phyloP scores from a whole-genome alignment of 1,140 invertebrate genomes.

The Argopecten irradians region DNA sequence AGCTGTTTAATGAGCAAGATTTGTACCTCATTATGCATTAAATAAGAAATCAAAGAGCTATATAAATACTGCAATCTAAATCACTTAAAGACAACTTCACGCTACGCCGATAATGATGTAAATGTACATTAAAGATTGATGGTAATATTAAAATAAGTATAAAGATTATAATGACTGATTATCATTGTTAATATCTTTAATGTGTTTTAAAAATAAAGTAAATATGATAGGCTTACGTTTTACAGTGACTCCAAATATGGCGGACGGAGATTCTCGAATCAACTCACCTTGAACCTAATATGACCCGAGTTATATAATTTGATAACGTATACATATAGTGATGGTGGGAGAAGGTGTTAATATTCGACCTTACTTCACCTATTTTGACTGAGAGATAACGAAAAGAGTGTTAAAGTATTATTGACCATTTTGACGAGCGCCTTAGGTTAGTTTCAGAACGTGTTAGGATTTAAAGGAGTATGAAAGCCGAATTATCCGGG shows the following conservation, averaged over 20 bases:
- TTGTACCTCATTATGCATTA: not conserved
- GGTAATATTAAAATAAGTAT: not conserved
- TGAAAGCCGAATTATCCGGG: too few species aligned
- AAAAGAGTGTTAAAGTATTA: too few species aligned
- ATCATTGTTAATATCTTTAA: not conserved
- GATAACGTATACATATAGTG: too few species aligned
- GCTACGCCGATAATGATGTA: not conserved
- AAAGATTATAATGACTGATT: not conserved
- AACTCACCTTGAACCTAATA: not conserved
- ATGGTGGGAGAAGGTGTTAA: too few species aligned
- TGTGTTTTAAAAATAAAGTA: not conserved
- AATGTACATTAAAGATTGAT: slow-evolving; percentile 9
- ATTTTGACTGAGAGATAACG: too few species aligned
- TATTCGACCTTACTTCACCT: too few species aligned
- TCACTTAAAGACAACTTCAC: not conserved
- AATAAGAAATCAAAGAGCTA: slow-evolving; percentile 1
- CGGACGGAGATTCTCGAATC: not conserved
- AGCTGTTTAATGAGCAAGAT: not conserved
- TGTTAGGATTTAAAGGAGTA: too few species aligned
- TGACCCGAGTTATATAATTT: not conserved
- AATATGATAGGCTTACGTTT: not conserved
- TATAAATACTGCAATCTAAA: not conserved
- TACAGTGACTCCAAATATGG: not conserved
- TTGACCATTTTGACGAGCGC: too few species aligned
- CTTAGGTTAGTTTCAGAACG: too few species aligned